Conservation (phyloP, 1,140 invertebrate species). For the Bombus breviceps region DNA sequence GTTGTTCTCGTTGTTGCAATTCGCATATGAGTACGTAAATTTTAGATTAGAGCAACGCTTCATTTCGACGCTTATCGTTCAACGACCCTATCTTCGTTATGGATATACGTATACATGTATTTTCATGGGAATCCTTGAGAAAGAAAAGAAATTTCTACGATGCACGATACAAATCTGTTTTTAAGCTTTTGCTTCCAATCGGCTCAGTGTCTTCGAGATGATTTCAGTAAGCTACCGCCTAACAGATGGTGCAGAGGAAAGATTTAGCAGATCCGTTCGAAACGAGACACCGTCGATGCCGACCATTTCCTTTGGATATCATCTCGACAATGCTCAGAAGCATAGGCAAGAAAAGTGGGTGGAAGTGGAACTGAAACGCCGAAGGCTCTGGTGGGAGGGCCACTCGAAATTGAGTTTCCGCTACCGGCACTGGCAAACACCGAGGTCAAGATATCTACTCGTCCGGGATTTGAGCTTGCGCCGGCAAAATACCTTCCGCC, state of each 20-base stretch:
- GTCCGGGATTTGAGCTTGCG: constrained; percentile 37
- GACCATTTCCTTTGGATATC: constrained; percentile 50
- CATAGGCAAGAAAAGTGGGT: constrained; percentile 41
- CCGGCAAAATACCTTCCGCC: constrained; percentile 36
- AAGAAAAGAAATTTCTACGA: neutral
- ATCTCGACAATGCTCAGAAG: constrained; percentile 40
- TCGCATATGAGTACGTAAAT: neutral
- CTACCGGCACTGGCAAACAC: constrained; percentile 55
- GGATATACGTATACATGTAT: no score
- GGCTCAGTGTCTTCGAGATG: neutral
- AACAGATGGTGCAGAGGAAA: neutral
- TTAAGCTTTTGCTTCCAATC: neutral
- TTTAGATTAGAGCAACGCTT: neutral
- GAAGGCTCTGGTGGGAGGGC: constrained; percentile 32
- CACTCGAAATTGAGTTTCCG: constrained; percentile 66
- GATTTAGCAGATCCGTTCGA: constrained; percentile 24
- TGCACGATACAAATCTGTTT: neutral
- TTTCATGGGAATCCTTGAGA: neutral
- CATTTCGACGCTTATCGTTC: neutral
- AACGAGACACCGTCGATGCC: constrained; percentile 6
- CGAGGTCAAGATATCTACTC: constrained; percentile 62
- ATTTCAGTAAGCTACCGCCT: neutral
- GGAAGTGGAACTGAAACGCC: constrained; percentile 47
- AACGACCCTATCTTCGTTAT: neutral
- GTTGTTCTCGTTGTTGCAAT: neutral